Conservation (phyloP, 2,888 invertebrate species). For the Ernsta delagoae region DNA sequence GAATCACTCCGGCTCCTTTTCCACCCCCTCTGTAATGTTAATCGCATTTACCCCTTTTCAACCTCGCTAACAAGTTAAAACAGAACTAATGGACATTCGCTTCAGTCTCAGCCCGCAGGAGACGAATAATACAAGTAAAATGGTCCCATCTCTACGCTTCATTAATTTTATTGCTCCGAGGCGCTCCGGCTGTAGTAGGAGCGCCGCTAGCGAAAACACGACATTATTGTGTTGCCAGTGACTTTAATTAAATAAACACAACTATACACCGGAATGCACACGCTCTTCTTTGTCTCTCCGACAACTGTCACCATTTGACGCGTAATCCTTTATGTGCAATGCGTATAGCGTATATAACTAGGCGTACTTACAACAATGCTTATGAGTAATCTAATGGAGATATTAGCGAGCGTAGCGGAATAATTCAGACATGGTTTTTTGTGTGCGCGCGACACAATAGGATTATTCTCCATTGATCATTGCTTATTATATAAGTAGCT, state of each 20-base stretch:
- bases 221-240: conserved; percentile 79
- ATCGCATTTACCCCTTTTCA: conserved; percentile 85
- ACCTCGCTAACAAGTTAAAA: conserved; percentile 85
- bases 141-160: conserved; percentile 85
- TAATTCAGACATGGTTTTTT: conserved; percentile 82
- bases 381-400: conserved; percentile 79
- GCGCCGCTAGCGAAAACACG: conserved; percentile 78
- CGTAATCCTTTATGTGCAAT: conserved; percentile 72
- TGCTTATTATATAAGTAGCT: conserved; percentile 83
- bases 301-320: conserved; percentile 79
- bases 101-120: conserved; percentile 83
- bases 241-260: conserved; percentile 83
- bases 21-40: conserved; percentile 81
- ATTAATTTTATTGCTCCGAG: conserved; percentile 84
- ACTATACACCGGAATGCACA: conserved; percentile 71
- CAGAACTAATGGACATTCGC: conserved; percentile 85
- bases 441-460: conserved; percentile 78
- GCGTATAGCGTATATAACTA: conserved; percentile 44
- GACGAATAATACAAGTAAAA: conserved; percentile 85
- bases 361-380: conserved; percentile 58
- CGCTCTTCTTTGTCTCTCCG: conserved; percentile 71
- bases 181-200: conserved; percentile 74
- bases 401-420: conserved; percentile 82
- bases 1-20: too few species aligned
- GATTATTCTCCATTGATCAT: conserved; percentile 85